These are phyloP conservation scores for Gymnobelideus leadbeateri DNA, from an alignment of 2,113 vertebrate genomes.

Conservation along the genomic window DNA sequence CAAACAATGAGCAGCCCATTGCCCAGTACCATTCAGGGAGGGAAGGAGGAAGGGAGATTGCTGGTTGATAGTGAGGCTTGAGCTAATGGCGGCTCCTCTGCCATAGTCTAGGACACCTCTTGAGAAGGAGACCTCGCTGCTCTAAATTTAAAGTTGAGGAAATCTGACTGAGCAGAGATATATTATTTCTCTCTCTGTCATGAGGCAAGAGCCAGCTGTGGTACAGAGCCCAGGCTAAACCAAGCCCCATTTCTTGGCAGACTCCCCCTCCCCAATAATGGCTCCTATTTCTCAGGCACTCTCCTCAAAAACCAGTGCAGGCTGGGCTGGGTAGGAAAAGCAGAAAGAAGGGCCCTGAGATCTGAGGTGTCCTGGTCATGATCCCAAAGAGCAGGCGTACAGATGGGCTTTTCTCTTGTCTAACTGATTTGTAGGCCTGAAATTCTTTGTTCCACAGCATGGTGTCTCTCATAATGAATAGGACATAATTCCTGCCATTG, in stretches of 20 bases:
- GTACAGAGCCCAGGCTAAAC: neutral
- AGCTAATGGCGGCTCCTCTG: neutral
- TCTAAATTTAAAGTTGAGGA: neutral
- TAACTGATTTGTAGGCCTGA: neutral
- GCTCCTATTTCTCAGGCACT: neutral
- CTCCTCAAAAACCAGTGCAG: neutral
- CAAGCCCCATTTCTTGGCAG: neutral
- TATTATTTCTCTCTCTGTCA: neutral
- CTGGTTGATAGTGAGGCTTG: neutral
- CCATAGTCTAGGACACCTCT: neutral
- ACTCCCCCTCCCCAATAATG: neutral
- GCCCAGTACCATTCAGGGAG: too few species aligned
- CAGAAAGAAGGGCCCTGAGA: neutral
- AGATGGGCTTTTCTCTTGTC: neutral
- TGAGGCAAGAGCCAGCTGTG: neutral
- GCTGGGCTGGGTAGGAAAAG: neutral
- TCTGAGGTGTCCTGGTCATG: neutral
- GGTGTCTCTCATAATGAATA: neutral
- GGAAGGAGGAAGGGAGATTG: too few species aligned
- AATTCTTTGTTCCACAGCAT: neutral
- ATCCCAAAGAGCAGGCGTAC: neutral
- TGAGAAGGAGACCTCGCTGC: neutral
- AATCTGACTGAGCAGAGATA: neutral
- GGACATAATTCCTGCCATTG: neutral
- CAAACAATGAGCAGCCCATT: neutral